Conservation (phyloP, 2,113 vertebrate genomes). For the Rutilus rutilus region DNA sequence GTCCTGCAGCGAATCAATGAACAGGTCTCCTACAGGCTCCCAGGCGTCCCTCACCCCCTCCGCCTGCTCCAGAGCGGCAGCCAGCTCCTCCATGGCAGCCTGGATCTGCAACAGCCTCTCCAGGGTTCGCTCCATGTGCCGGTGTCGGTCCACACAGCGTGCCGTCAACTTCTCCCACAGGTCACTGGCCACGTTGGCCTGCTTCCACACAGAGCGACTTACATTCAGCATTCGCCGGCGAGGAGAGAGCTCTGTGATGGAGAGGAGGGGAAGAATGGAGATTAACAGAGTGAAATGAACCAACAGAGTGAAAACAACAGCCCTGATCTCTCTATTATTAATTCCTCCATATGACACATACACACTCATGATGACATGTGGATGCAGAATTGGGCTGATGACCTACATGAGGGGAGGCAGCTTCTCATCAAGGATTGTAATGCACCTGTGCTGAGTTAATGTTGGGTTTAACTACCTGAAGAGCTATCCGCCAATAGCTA, state of each 20-base stretch:
- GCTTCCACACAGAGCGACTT: constrained; percentile 96
- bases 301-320: constrained; percentile 27
- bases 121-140: constrained; percentile 91
- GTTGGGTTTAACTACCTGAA: neutral
- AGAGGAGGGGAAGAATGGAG: neutral
- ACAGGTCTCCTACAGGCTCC: constrained; percentile 97
- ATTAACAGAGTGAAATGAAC: neutral
- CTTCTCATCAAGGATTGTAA: constrained; percentile 17
- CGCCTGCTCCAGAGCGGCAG: constrained; percentile 84
- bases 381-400: constrained; percentile 40
- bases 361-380: constrained; percentile 58
- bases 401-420: constrained; percentile 26
- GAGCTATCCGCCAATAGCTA: neutral
- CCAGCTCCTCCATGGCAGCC: constrained; percentile 89
- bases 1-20: constrained; percentile 94
- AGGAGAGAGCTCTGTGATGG: constrained; percentile 84
- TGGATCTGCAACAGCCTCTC: constrained; percentile 93
- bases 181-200: constrained; percentile 93
- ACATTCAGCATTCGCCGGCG: constrained; percentile 87
- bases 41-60: constrained; percentile 89
- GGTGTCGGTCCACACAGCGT: constrained; percentile 91
- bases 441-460: neutral
- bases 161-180: constrained; percentile 96
- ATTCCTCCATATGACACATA: constrained; percentile 38
- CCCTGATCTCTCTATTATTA: constrained; percentile 61